Evolutionary conservation across 2,113 vertebrate species (phyloP).

Genomic region (Thunnus maccoyii): DNA sequence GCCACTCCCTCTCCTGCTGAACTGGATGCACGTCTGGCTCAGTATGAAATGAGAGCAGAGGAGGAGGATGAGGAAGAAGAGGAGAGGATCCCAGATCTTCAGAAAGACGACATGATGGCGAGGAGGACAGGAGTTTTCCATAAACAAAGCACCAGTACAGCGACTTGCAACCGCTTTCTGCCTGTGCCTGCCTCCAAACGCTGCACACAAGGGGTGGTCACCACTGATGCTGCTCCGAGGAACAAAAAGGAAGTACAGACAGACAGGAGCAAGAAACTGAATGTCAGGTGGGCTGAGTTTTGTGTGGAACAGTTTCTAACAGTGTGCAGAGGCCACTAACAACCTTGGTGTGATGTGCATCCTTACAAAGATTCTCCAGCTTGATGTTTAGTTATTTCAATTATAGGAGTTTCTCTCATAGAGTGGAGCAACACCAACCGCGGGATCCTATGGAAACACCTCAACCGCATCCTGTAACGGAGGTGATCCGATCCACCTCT

Average conservation of each 20-base stretch:
- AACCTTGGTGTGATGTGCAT: slow-evolving; percentile 47
- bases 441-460: slow-evolving; percentile 49
- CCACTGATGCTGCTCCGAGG: slow-evolving; percentile 49
- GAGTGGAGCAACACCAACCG: slow-evolving; percentile 68
- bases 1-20: slow-evolving; percentile 52
- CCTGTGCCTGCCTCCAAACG: slow-evolving; percentile 72
- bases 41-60: slow-evolving; percentile 65
- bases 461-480: slow-evolving; percentile 35
- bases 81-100: slow-evolving; percentile 78
- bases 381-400: slow-evolving; percentile 48
- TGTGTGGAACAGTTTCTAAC: slow-evolving; percentile 39
- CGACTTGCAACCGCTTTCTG: slow-evolving; percentile 76
- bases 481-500: slow-evolving; percentile 11
- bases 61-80: slow-evolving; percentile 80
- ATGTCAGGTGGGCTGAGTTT: slow-evolving; percentile 72
- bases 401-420: slow-evolving; percentile 65
- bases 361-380: slow-evolving; percentile 21
- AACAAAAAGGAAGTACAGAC: slow-evolving; percentile 55
- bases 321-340: slow-evolving; percentile 53
- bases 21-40: slow-evolving; percentile 76
- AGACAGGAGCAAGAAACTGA: slow-evolving; percentile 46
- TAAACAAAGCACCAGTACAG: slow-evolving; percentile 60
- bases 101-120: slow-evolving; percentile 86
- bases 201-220: slow-evolving; percentile 47
- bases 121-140: slow-evolving; percentile 80